Base-by-base conservation (phyloP, 2,888 invertebrate species). In the Polyploca ridens region DNA sequence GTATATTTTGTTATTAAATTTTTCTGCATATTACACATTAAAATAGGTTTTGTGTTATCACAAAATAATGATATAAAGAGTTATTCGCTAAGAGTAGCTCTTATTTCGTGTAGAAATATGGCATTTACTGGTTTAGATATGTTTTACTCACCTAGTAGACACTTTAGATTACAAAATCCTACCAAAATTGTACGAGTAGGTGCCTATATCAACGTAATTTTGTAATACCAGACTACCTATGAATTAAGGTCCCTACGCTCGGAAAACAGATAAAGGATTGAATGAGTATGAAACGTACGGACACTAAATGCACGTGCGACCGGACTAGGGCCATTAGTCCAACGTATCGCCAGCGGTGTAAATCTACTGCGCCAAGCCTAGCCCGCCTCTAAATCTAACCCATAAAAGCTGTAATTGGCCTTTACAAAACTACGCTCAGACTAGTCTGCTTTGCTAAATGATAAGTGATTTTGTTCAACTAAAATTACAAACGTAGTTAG, bases 391-490 rank as follows among this genome's bases (percentile, higher is more conserved):
- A 86, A 86, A 89, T 88, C 86, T 82, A 79, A 77, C 75, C 74
- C 71, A 81, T 84, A 86, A 84, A 83, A 78, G 81, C 77, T 83
- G 82, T 86, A 84, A 83, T 84, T 83, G 77, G 79, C 75, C 70
- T 69, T 69, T 70, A 74, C 27, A 41, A 38, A 61, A 60, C 33
- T 38, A 54, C 54, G 54, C 54, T 54, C 19, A 41, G 13, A 13
- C 13, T 6, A 41, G 41, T 13, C 54, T 54, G 16, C 19, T 54
- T 10, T 54, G 8, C 54, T 54, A 54, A 54, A 54, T 54, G 54
- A 54, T 19, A 54, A 54, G 54, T 49, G 49, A 14, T 49, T 16
- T 38, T 10, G 7, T 38, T 3, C 3, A 38, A 10, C 3, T 38
- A 38, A 38, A 10, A 10, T 41, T 13, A 41, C 13, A 41, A 41